Conservation (phyloP, 2,797 vertebrate species). For the Oreonectes daqikongensis region DNA sequence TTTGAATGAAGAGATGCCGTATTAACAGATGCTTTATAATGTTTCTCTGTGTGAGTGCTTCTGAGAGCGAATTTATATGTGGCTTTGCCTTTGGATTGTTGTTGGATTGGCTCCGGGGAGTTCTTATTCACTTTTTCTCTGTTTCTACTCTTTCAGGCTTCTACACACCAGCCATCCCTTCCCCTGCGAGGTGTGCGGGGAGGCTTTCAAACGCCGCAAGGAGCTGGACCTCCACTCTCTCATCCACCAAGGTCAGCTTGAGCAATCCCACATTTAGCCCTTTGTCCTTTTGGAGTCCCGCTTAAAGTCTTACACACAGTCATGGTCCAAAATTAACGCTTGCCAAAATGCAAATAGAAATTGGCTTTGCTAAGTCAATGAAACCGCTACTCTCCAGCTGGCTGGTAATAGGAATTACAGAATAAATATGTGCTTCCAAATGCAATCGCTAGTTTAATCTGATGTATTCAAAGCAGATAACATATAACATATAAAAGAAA, state of each 20-base stretch:
- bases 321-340: not conserved
- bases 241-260: slow-evolving; percentile 79
- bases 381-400: not conserved
- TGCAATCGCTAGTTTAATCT: not conserved
- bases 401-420: not conserved
- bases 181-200: slow-evolving; percentile 83
- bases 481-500: not conserved
- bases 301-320: slow-evolving; percentile 1
- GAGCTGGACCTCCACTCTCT: slow-evolving; percentile 89
- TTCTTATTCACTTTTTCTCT: slow-evolving; percentile 11
- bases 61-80: slow-evolving; percentile 4
- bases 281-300: not conserved
- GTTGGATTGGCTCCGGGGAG: slow-evolving; percentile 24
- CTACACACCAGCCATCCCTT: slow-evolving; percentile 91
- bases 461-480: not conserved
- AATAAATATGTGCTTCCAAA: not conserved
- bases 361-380: not conserved
- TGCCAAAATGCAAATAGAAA: slow-evolving; percentile 4
- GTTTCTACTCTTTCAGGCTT: slow-evolving; percentile 66
- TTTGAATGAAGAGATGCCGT: slow-evolving; percentile 13
- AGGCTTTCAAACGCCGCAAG: slow-evolving; percentile 86
- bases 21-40: slow-evolving; percentile 1
- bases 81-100: slow-evolving; percentile 9
- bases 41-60: not conserved
- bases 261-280: slow-evolving; percentile 6